Percentiles rank a stretch among this genome's conserved stretches.
Evolutionary conservation across 2,888 invertebrate genomes (phyloP).

Genomic region (Eilema griseolum): DNA sequence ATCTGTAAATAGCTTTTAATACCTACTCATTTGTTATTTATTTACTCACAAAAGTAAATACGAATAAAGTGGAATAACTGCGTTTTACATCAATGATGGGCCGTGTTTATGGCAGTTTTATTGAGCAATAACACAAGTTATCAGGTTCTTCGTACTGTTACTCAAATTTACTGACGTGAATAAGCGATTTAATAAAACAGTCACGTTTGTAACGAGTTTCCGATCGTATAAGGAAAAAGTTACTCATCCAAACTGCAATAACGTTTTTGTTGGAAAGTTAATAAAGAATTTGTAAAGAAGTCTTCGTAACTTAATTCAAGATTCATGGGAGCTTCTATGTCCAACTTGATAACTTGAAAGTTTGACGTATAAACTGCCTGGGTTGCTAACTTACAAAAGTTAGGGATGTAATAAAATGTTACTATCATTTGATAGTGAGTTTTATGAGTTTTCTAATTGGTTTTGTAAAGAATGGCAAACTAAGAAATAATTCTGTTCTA

Average conservation of each 20-base stretch:
- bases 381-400: slow-evolving; percentile 26
- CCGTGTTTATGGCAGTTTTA: slow-evolving; percentile 29
- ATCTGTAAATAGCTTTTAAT: background rate
- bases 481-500: background rate
- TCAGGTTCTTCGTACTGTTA: slow-evolving; percentile 14
- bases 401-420: slow-evolving; percentile 3
- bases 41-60: background rate
- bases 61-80: background rate
- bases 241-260: slow-evolving; percentile 50
- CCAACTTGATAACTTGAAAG: slow-evolving; percentile 49
- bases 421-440: background rate
- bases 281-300: slow-evolving; percentile 67
- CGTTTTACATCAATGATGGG: slow-evolving; percentile 28
- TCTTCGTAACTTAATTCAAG: slow-evolving; percentile 60
- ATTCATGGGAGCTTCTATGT: slow-evolving; percentile 58
- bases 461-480: background rate
- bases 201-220: slow-evolving; percentile 44
- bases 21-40: background rate
- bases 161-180: background rate
- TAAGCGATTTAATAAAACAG: slow-evolving; percentile 43
- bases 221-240: slow-evolving; percentile 44
- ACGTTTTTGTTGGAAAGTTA: slow-evolving; percentile 61
- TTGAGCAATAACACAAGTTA: slow-evolving; percentile 22
- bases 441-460: background rate
- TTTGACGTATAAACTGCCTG: slow-evolving; percentile 53